phyloP scores from a whole-genome alignment of 2,888 invertebrate genomes.

The Resseliella maxima region DNA sequence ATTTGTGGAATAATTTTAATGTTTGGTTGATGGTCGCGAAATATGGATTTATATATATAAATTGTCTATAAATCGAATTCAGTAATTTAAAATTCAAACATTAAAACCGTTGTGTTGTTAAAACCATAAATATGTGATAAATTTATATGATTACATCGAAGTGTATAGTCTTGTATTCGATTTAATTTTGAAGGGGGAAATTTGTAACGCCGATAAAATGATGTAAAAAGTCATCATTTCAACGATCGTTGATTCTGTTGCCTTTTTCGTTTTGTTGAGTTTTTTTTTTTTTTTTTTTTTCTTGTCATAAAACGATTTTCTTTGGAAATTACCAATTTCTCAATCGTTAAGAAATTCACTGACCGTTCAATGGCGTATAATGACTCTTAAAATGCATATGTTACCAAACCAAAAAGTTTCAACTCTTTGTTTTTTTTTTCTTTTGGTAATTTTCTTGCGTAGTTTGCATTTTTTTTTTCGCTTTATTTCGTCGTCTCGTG shows the following conservation, averaged over 20 bases:
- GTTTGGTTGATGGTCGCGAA: no score
- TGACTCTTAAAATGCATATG: not conserved
- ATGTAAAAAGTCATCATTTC: not conserved
- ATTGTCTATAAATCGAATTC: no score
- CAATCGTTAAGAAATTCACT: conserved; percentile 1
- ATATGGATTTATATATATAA: no score
- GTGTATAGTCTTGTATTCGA: no score
- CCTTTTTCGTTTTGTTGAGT: not conserved
- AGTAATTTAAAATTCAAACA: not conserved
- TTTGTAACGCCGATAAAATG: not conserved
- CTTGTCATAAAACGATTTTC: no score
- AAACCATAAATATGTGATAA: not conserved
- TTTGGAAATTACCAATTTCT: not conserved
- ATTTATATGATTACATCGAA: no score
- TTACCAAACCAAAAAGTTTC: not conserved
- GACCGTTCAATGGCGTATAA: not conserved
- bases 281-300: not conserved
- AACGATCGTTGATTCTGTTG: not conserved
- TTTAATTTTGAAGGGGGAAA: not conserved
- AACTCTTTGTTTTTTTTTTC: no score
- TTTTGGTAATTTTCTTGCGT: no score
- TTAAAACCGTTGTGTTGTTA: not conserved
- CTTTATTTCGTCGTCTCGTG: not conserved
- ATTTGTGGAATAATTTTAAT: no score
- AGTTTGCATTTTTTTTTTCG: not conserved